Base-by-base conservation (phyloP, 2,113 vertebrate genomes). In the Heterocephalus glaber region DNA sequence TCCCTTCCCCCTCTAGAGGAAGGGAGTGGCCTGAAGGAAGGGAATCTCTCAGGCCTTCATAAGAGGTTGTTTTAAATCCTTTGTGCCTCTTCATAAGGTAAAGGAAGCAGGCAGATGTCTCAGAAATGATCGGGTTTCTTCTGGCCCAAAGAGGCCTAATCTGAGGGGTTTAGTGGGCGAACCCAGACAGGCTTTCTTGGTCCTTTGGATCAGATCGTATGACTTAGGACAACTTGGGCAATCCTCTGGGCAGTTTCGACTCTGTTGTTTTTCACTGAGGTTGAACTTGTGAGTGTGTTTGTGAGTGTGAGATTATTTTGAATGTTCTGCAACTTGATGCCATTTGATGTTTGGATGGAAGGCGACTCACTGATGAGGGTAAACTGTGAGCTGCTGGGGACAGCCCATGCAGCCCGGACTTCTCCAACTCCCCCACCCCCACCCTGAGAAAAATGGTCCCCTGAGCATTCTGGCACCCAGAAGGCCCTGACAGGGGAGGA, bases 391-490 rank as follows among this genome's bases (percentile, higher is more conserved):
- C 2, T 35, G 0, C 61, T 41, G 4, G 4, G 35, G 20, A 33
- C 24, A 52, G 26, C 3, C 88, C 19, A 0, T 2, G 2, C 9
- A 8, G 8, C 38, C 47, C 10, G 14, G 47, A 11, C 26, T 6
- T 11, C 33, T 68, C 33, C 4, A 2, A 4, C 14, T 24, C 22
- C 54, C 35, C 24, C 17, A 3, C 17, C 56, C 56, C 56, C 56
- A 58, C 56, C 17, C 47, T 9, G 47, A 1, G 3, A 28, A 11
- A 58, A 0, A 0, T 1, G 0, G 2, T 30, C 30, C 41, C 30
- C 49, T 20, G 28, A 10, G 33, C 35, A 47, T 26, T 5, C 30
- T 1, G 33, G 65, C 16, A 16, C 14, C 54, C 9, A 33, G 22
- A 33, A 60, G 44, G 12, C 30, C 70, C 76, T 35, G 26, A 13